Evolutionary conservation across 1,140 invertebrate species (phyloP).

Genomic region (Pantala flavescens): DNA sequence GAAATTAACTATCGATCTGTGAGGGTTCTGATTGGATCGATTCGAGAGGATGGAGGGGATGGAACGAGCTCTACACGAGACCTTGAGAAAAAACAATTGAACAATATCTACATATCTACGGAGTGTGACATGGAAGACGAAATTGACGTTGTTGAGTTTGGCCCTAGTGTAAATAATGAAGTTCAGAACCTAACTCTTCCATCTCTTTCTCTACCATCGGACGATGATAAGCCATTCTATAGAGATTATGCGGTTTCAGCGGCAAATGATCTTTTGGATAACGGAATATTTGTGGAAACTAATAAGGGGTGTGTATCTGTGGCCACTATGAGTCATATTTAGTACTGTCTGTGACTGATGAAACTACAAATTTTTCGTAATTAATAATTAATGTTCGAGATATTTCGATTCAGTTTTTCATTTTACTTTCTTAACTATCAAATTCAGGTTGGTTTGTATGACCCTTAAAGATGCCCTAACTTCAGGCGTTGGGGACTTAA

Average conservation of each 20-base stretch:
- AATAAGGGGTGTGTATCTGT: slow-evolving; percentile 32
- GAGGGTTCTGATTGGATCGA: neutral
- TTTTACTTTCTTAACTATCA: too few relatives aligned
- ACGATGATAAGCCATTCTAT: neutral
- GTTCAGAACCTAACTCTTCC: neutral
- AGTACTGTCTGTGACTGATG: neutral
- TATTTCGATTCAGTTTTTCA: too few relatives aligned
- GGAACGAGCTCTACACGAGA: neutral
- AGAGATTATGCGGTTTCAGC: slow-evolving; percentile 16
- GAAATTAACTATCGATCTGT: neutral
- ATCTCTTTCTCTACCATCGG: neutral
- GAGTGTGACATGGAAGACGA: slow-evolving; percentile 2
- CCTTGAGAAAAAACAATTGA: slow-evolving; percentile 6
- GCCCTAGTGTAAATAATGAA: neutral
- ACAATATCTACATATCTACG: neutral
- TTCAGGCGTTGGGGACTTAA: slow-evolving; percentile 30
- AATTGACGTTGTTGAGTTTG: neutral
- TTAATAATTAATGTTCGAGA: too few relatives aligned
- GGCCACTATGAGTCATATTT: neutral
- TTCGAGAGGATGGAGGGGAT: neutral
- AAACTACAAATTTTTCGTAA: too few relatives aligned
- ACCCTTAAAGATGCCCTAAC: slow-evolving; percentile 35
- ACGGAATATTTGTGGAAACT: slow-evolving; percentile 37
- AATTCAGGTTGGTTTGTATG: slow-evolving; percentile 35
- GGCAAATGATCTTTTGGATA: slow-evolving; percentile 33